A percentile compares a stretch with the other conserved stretches of the same genome.
Conservation (phyloP, 2,797 vertebrate genomes). For the Dendrocincla tyrannina region DNA sequence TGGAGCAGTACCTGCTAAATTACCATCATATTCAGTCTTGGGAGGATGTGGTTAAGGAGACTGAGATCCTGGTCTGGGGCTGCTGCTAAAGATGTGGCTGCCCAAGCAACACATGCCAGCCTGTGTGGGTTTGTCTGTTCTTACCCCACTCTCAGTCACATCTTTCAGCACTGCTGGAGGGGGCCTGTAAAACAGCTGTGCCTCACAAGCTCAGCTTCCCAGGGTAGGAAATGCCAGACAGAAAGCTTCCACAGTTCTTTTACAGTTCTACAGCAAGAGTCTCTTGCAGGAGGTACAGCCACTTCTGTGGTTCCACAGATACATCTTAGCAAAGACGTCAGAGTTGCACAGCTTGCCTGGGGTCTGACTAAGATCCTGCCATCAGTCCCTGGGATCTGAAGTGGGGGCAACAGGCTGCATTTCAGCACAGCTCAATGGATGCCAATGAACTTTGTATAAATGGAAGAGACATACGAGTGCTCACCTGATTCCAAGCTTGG, state of each 20-base stretch:
- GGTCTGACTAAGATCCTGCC: background rate
- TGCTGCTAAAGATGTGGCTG: background rate
- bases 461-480: background rate
- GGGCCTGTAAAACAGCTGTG: background rate
- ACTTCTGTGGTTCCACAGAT: background rate
- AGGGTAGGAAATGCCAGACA: background rate
- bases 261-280: background rate
- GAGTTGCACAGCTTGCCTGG: background rate
- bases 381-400: background rate
- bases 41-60: background rate
- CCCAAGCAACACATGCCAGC: background rate
- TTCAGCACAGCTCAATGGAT: background rate
- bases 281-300: background rate
- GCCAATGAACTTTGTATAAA: background rate
- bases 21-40: accelerated
- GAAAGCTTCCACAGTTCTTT: background rate
- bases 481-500: background rate
- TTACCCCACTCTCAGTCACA: accelerated
- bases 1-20: background rate
- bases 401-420: accelerated
- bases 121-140: background rate
- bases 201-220: background rate
- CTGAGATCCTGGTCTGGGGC: background rate
- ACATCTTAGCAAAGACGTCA: background rate
- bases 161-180: background rate